Base-by-base conservation (phyloP, 1,140 invertebrate genomes). In the Ditylenchus dipsaci region DNA sequence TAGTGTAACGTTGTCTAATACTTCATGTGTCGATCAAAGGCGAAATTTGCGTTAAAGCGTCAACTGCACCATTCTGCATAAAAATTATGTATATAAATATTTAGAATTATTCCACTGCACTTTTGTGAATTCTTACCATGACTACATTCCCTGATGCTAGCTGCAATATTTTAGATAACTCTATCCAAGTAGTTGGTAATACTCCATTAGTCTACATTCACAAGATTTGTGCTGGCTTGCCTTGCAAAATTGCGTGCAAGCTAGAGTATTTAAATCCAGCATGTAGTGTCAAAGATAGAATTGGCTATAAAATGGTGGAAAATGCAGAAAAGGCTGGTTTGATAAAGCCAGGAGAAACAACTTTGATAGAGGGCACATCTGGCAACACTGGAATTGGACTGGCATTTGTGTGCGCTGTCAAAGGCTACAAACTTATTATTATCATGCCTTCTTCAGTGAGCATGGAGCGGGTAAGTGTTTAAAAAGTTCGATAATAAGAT, bases 391-490 rank as follows among this genome's bases (percentile, higher is more conserved):
- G 76, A 61, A 78, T 85, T 60, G 84, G 73, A 17, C 42, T 76
- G 49, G 75, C 76, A 7, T 77, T 69, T 47, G 63, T 65, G 1
- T 45, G 59, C 11, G 76, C 75, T 5, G 65, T 60, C 27, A 23
- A 76, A 68, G 21, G 83, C 81, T 56, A 80, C 76, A 11, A 85
- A 58, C 75, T 81, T 26, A 83, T 86, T 63, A 68, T 85, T n/a
- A 78, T 78, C 9, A 85, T 86, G 84, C 84, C 85, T 11, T 75
- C 84, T 13, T 82, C 77, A 65, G 84, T 84, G 82, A 76, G 65
- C 17, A 38, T 43, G 8, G 73, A 74, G 53, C 42, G 68, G 63
- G 81, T 65, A n/a, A n/a, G n/a, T n/a, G n/a, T n/a, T n/a, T n/a
- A 13, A 13, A 45, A 45, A 13, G n/a, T 11, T 13, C 43, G n/a